Evolutionary conservation across 2,888 invertebrate species (phyloP), one percentile per base, ranked within the genome.

Genomic region (Sericinus montela): DNA sequence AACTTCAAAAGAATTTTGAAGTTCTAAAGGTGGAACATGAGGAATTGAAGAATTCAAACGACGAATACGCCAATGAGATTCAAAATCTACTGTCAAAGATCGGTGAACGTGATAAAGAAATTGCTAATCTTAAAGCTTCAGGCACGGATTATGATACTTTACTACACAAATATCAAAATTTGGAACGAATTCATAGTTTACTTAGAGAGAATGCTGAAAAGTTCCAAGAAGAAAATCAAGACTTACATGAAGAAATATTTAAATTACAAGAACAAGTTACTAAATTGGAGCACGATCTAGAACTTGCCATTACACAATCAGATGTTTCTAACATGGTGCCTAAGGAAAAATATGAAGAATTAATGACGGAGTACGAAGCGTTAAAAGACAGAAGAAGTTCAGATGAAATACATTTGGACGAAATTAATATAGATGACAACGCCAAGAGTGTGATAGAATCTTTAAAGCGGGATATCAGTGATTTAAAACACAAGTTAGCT

Each of bases 141-240:
- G 76, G 74, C 46, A 55, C 72, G 28, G 88, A 89, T 58, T 73
- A 75, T 32, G 86, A 87, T 11, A 87, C 84, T 3, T 55, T 88
- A 32, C 73, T 70, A 36, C 85, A 88, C 55, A 89, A 89, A 59
- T 88, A 88, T 69, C 80, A 84, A 54, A 88, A 85, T 65, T 67
- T 90, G 30, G 89, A 89, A 63, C 82, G 76, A 45, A 72, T 89
- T 50, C 79, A 89, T 52, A 67, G 80, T 37, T 54, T 87, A 9
- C 57, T 90, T 37, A 80, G 75, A 56, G 89, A 88, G 62, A 88
- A 88, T 36, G 84, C 84, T 25, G 89, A 89, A 51, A 89, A 86
- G 53, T 88, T 87, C 55, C 88, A 90, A 67, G 89, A 89, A 67
- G 89, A 90, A 61, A 89, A 89, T 60, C 85, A 88, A 60, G 84